phyloP scores from a whole-genome alignment of 35 echinoderm and acorn worm species.

The Antedon bifida region DNA sequence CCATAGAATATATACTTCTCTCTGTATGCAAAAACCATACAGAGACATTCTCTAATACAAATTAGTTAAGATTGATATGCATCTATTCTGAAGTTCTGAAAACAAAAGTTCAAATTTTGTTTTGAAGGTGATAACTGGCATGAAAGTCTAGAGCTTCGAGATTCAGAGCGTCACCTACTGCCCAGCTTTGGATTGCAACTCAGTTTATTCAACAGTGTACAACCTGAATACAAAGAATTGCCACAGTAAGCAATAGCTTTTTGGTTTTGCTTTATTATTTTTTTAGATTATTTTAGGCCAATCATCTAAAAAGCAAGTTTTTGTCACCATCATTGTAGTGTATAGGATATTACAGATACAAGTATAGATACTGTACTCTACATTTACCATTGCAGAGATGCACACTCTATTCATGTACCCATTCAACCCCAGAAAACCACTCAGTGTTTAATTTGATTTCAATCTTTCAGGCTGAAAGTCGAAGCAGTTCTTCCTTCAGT shows the following conservation, averaged over 20 bases:
- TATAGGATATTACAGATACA: no score
- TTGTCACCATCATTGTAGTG: no score
- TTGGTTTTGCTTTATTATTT: neutral
- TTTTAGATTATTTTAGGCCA: neutral
- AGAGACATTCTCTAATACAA: no score
- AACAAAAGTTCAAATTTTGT: neutral
- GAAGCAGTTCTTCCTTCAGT: slow-evolving; percentile 92
- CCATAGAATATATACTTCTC: neutral
- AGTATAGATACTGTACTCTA: no score
- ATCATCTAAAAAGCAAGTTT: no score
- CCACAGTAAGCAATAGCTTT: slow-evolving; percentile 85
- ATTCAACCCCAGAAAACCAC: no score
- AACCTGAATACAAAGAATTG: slow-evolving; percentile 86
- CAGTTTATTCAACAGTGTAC: slow-evolving; percentile 81
- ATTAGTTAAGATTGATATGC: no score
- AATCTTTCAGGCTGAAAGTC: slow-evolving; percentile 56
- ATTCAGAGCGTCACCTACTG: slow-evolving; percentile 53
- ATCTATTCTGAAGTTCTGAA: no score
- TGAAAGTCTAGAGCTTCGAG: slow-evolving; percentile 44
- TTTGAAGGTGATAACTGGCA: slow-evolving; percentile 73
- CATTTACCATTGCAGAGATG: no score
- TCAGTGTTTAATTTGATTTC: neutral
- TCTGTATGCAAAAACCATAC: neutral
- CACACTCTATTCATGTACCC: no score
- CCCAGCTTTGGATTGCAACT: slow-evolving; percentile 66